These are phyloP conservation scores for Watersipora subatra DNA, from an alignment of 1,140 invertebrate genomes.

Conservation along the genomic window DNA sequence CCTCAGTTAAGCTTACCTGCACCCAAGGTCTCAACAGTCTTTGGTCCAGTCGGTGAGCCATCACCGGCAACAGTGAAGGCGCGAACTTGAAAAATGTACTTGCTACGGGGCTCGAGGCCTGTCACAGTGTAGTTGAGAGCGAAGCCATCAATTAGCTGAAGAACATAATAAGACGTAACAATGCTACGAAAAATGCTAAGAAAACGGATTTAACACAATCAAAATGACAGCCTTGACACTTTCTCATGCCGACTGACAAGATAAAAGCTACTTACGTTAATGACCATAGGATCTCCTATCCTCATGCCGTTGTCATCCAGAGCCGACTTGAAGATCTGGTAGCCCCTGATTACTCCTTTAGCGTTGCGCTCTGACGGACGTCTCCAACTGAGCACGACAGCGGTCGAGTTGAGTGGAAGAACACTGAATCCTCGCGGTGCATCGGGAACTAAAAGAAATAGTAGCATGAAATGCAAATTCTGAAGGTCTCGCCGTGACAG, in stretches of 20 bases:
- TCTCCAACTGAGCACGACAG: constrained; percentile 79
- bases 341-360: constrained; percentile 90
- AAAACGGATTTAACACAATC: too few relatives aligned
- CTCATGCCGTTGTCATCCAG: neutral
- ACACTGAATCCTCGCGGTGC: constrained; percentile 81
- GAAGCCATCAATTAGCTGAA: constrained; percentile 40
- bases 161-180: too few relatives aligned
- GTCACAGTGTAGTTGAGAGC: constrained; percentile 67
- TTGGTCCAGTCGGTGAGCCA: constrained; percentile 66
- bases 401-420: constrained; percentile 74
- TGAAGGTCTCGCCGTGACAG: too few relatives aligned
- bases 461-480: too few relatives aligned
- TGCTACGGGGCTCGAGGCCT: constrained; percentile 78
- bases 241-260: too few relatives aligned
- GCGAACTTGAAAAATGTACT: constrained; percentile 67
- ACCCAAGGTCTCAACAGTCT: constrained; percentile 72
- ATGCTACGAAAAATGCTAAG: too few relatives aligned
- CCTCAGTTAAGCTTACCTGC: constrained; percentile 52
- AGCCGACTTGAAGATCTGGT: constrained; percentile 61
- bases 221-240: too few relatives aligned
- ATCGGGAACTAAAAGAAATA: constrained; percentile 72
- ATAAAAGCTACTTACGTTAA: too few relatives aligned
- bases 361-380: constrained; percentile 74
- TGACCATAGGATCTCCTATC: neutral
- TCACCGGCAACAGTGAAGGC: constrained; percentile 87